Conservation (phyloP, 2,888 invertebrate genomes). For the Drosophila fulvimacula region DNA sequence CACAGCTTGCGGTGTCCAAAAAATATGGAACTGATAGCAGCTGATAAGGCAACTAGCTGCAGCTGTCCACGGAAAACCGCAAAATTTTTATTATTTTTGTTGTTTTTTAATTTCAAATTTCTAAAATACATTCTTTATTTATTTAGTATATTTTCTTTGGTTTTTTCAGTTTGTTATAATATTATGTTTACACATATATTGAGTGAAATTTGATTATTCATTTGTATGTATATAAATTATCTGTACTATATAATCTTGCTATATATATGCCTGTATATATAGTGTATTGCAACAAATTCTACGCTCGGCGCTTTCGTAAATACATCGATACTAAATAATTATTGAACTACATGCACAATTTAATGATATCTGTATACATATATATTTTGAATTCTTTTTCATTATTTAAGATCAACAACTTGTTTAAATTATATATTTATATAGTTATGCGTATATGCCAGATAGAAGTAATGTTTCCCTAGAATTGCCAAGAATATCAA, state of each 20-base stretch:
- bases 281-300: slow-evolving; percentile 55
- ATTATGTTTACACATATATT: slow-evolving; percentile 51
- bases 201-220: slow-evolving; percentile 74
- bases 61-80: slow-evolving; percentile 55
- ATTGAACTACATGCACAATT: slow-evolving; percentile 42
- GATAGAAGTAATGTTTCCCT: slow-evolving; percentile 34
- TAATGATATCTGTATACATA: slow-evolving; percentile 12
- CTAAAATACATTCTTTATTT: slow-evolving; percentile 75
- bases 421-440: slow-evolving; percentile 24
- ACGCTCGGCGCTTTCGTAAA: slow-evolving; percentile 41
- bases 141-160: neutral
- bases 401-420: slow-evolving; percentile 26
- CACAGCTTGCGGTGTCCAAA: neutral
- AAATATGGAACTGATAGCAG: neutral
- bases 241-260: slow-evolving; percentile 15
- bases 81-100: slow-evolving; percentile 27
- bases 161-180: slow-evolving; percentile 29
- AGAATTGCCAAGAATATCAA: slow-evolving; percentile 22
- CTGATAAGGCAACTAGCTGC: slow-evolving; percentile 39
- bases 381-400: neutral
- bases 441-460: slow-evolving; percentile 16
- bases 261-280: slow-evolving; percentile 21
- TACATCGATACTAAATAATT: slow-evolving; percentile 44
- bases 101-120: slow-evolving; percentile 53
- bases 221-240: slow-evolving; percentile 36